Percentiles rank a stretch among this genome's conserved stretches.
phyloP scores from a whole-genome alignment of 2,113 vertebrate genomes.

The Dicerorhinus sumatrensis region DNA sequence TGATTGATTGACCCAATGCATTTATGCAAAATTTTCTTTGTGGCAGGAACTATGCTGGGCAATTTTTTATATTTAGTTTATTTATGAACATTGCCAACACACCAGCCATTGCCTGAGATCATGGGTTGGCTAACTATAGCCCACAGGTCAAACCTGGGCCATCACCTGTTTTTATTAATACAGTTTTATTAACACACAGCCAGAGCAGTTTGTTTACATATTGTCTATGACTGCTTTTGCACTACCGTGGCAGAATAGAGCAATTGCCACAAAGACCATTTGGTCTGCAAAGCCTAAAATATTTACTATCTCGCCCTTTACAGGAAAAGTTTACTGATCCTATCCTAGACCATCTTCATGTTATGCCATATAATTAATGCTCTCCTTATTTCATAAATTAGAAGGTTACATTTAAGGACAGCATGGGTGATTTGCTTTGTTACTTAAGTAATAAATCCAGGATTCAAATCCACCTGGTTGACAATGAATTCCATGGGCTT shows the following conservation, averaged over 20 bases:
- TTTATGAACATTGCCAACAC: neutral
- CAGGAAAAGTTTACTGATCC: neutral
- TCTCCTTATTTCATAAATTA: neutral
- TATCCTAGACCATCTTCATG: neutral
- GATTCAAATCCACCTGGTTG: neutral
- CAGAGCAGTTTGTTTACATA: neutral
- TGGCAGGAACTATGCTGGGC: neutral
- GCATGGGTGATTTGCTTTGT: neutral
- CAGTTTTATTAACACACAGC: neutral
- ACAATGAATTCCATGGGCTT: neutral
- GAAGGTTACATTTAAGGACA: neutral
- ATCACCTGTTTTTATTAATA: neutral
- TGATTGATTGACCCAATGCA: neutral
- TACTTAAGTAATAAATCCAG: neutral
- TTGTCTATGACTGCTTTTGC: neutral
- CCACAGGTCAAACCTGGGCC: neutral
- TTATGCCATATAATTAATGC: neutral
- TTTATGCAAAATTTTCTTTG: neutral
- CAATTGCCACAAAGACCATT: neutral
- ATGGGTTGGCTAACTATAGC: neutral
- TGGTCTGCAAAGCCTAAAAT: neutral
- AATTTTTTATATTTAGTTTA: slow-evolving; percentile 45
- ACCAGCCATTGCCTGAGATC: neutral
- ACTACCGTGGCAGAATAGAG: neutral
- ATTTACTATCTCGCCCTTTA: neutral